Evolutionary conservation across 2,888 invertebrate genomes (phyloP), one percentile per base, ranked within the genome.

Genomic region (Apamea epomidion): DNA sequence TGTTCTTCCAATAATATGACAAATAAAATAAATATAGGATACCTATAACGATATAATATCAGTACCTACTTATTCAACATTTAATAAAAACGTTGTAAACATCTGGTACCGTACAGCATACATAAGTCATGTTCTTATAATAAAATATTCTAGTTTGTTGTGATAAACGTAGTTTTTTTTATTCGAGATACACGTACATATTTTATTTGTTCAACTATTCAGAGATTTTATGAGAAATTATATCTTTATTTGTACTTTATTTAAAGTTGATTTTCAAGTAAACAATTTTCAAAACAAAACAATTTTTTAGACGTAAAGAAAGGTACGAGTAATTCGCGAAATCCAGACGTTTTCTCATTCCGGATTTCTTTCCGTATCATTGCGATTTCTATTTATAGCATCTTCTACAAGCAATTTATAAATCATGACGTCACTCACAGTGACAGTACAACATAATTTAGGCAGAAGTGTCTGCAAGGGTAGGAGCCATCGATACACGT

Each of bases 401-500:
- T 45, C 25, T 62, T 21, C 51, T 51, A 51, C 42, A 74, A 62
- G 51, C 14, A 25, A 81, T 81, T 82, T 82, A 32, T 54, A 48
- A n/a, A 29, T 37, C 21, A 29, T 69, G 68, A 60, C 51, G 68
- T 78, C 60, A 68, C 42, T 60, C 14, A 51, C 10, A 18, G 14
- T 45, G 60, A 78, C 18, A 62, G 45, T 48, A 62, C 16, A 73
- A 71, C 29, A 79, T 87, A 76, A 88, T 88, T 84, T 81, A 69
- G 69, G 48, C 42, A 67, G 65, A 65, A 73, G 62, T 80, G 67
- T 78, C 62, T 79, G 58, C 62, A 84, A 86, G 79, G 74, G 78
- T 75, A 68, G 48, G 68, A 80, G 70, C 74, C 86, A 85, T 89
- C 82, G 87, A 87, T 88, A 87, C 79, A 64, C 58, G 45, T 45